These are phyloP conservation scores for Eubasilissa regina DNA, from an alignment of 1,140 invertebrate genomes.

Conservation along the genomic window DNA sequence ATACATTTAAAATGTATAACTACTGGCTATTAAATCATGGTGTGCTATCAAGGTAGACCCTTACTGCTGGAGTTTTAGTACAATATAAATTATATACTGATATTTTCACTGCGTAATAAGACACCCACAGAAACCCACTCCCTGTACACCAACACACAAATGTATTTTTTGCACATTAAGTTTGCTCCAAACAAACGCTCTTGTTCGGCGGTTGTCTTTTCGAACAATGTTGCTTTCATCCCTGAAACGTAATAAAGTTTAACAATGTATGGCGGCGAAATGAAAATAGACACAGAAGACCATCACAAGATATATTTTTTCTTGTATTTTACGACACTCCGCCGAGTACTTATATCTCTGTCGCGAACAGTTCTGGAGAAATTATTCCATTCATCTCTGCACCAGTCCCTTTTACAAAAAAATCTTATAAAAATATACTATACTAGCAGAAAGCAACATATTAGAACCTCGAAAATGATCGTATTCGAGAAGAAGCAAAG, in stretches of 20 bases:
- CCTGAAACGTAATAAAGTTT: neutral
- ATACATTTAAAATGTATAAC: too few species aligned
- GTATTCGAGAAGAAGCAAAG: too few species aligned
- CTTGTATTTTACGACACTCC: neutral
- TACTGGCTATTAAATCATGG: too few species aligned
- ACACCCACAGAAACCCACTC: neutral
- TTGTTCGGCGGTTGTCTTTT: constrained; percentile 2
- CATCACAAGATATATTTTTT: neutral
- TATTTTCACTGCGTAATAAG: too few species aligned
- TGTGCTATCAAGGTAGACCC: too few species aligned
- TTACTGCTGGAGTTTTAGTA: too few species aligned
- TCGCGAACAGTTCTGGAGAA: neutral
- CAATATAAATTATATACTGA: too few species aligned
- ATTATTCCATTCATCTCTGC: neutral
- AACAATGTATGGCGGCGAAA: constrained; percentile 11
- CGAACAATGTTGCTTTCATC: constrained; percentile 21
- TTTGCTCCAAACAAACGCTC: neutral
- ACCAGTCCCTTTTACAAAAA: neutral
- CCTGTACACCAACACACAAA: neutral
- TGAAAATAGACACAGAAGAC: neutral
- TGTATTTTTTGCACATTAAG: neutral
- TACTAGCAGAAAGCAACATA: too few species aligned
- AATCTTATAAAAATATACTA: neutral
- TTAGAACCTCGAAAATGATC: too few species aligned
- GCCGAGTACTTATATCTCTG: too few species aligned